Conservation (phyloP, 1,140 invertebrate species). For the Elysia chlorotica region DNA sequence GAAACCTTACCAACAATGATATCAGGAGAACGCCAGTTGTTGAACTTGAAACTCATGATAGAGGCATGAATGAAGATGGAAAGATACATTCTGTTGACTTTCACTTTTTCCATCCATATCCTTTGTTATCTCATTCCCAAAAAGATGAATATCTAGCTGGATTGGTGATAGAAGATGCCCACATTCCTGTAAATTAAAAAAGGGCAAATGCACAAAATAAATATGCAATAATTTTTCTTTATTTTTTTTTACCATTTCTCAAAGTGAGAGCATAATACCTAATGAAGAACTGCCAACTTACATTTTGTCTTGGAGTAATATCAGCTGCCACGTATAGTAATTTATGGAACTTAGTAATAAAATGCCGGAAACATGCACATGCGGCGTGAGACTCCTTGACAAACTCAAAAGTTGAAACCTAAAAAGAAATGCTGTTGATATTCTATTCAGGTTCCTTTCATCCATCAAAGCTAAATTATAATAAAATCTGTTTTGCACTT, state of each 20-base stretch:
- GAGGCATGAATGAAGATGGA: conserved; percentile 1
- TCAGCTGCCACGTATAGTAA: not conserved
- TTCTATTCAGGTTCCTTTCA: not conserved
- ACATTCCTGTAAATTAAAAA: conserved; percentile 6
- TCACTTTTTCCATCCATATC: not conserved
- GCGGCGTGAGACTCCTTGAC: not conserved
- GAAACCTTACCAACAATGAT: not conserved
- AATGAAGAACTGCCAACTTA: not conserved
- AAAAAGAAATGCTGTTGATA: not conserved
- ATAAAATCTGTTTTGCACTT: not conserved
- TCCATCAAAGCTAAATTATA: not conserved
- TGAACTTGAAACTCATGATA: not conserved
- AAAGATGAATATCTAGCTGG: conserved; percentile 9
- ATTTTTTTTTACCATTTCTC: not conserved
- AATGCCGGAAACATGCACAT: not conserved
- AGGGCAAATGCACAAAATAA: not conserved
- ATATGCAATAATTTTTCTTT: not conserved
- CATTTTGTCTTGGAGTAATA: not conserved
- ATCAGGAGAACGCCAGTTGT: not conserved
- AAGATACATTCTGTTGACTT: not conserved
- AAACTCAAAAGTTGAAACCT: not conserved
- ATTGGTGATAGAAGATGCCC: conserved; percentile 4
- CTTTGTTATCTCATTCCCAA: conserved; percentile 8
- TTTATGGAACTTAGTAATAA: not conserved
- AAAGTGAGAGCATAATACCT: not conserved